These are phyloP conservation scores for Sebastes hubbsi DNA, from an alignment of 2,797 vertebrate species.

Conservation along the genomic window DNA sequence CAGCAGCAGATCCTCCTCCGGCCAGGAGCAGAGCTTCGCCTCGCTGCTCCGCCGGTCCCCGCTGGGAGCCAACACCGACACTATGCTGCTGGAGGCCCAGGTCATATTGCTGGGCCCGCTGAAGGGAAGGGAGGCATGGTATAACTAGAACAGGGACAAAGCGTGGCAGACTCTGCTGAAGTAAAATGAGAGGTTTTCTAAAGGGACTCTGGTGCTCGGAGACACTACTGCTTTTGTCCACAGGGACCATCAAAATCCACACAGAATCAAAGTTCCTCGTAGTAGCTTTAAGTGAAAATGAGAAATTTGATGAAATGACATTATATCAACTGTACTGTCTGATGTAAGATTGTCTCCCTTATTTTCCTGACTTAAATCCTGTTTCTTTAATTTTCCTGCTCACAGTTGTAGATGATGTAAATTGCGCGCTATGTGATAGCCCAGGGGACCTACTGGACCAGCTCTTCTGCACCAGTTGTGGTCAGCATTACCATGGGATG, in stretches of 20 bases:
- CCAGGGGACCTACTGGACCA: conserved; percentile 97
- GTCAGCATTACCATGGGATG: conserved; percentile 98
- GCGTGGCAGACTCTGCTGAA: no score
- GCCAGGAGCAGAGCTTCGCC: no score
- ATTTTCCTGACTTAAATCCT: not conserved
- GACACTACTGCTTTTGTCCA: no score
- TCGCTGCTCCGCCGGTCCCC: no score
- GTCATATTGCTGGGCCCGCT: no score
- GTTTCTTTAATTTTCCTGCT: not conserved
- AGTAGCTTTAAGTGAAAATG: not conserved
- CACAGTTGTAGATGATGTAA: conserved; percentile 93
- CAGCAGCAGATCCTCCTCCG: no score
- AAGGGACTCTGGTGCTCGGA: no score
- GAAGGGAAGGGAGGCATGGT: no score
- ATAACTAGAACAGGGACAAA: no score
- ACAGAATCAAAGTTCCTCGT: not conserved
- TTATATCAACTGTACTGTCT: not conserved
- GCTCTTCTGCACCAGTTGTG: conserved; percentile 99
- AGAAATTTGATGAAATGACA: not conserved
- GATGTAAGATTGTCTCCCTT: not conserved
- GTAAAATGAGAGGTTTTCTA: not conserved
- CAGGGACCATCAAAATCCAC: not conserved
- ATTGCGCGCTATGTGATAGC: conserved; percentile 97
- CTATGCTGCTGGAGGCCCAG: no score
- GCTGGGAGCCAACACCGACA: no score